Percentiles rank a stretch among this genome's conserved stretches.
These are phyloP conservation scores for Colostygia pectinataria DNA, from an alignment of 2,888 invertebrate species.

Conservation along the genomic window DNA sequence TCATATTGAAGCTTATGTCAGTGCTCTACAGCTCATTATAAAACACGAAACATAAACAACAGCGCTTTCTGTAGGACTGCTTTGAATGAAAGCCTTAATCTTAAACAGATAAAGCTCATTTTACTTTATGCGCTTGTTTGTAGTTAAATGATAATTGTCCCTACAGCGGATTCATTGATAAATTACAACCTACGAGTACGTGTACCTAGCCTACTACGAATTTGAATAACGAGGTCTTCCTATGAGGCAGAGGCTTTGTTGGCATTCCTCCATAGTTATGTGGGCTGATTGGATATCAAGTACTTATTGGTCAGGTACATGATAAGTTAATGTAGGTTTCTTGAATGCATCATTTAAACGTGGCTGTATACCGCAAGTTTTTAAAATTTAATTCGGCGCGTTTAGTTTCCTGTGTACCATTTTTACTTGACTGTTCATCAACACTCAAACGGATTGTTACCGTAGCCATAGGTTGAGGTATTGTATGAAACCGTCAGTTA, in stretches of 20 bases:
- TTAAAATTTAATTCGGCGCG: too few relatives aligned
- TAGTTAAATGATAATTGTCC: not conserved
- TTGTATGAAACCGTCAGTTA: too few relatives aligned
- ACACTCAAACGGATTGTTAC: too few relatives aligned
- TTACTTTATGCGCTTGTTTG: not conserved
- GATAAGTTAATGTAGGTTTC: not conserved
- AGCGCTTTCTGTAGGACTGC: not conserved
- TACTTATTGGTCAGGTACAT: too few relatives aligned
- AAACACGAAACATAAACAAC: not conserved
- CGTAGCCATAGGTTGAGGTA: not conserved
- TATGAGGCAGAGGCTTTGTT: conserved; percentile 11
- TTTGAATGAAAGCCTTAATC: not conserved
- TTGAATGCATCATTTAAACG: not conserved
- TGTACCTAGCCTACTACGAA: conserved; percentile 9
- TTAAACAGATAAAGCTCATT: conserved; percentile 1
- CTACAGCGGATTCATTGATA: conserved; percentile 22
- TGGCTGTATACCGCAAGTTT: too few relatives aligned
- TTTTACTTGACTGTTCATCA: too few relatives aligned
- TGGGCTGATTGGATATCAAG: conserved; percentile 20
- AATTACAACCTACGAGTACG: conserved; percentile 16
- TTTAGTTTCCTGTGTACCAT: too few relatives aligned
- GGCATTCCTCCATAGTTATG: conserved; percentile 21
- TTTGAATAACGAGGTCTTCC: conserved; percentile 24
- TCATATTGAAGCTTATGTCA: conserved; percentile 3
- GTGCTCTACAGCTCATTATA: not conserved